phyloP scores from a whole-genome alignment of 2,888 invertebrate species.

The Atrina japonica region DNA sequence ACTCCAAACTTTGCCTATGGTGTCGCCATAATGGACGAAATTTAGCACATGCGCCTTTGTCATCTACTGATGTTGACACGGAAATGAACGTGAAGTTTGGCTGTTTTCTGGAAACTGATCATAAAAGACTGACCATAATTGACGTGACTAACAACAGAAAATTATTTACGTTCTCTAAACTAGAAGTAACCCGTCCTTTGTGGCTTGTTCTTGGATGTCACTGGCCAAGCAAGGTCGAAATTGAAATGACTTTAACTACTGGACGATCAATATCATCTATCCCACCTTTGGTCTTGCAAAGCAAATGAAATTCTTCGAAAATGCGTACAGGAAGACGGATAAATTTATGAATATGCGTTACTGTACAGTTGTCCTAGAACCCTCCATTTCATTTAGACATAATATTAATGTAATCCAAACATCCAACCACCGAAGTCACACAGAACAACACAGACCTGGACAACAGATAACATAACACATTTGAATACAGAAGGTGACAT shows the following conservation, averaged over 20 bases:
- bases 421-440: no score
- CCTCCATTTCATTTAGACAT: no score
- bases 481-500: no score
- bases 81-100: constrained; percentile 46
- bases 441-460: no score
- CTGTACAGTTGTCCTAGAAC: no score
- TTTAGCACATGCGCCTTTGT: constrained; percentile 48
- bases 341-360: no score
- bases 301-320: no score
- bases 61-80: constrained; percentile 47
- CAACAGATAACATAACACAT: no score
- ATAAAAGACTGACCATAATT: constrained; percentile 43
- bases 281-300: no score
- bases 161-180: constrained; percentile 48
- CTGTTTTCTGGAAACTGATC: constrained; percentile 55
- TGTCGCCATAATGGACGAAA: constrained; percentile 58
- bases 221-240: constrained; percentile 61
- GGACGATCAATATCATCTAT: no score
- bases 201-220: constrained; percentile 64
- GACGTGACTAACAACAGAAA: constrained; percentile 48
- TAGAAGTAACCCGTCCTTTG: constrained; percentile 48
- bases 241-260: constrained; percentile 52
- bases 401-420: no score
- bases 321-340: no score
- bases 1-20: constrained; percentile 55